Percentiles rank a stretch among this genome's conserved stretches.
These are phyloP conservation scores for Musca domestica DNA, from an alignment of 1,140 invertebrate species.

Conservation along the genomic window DNA sequence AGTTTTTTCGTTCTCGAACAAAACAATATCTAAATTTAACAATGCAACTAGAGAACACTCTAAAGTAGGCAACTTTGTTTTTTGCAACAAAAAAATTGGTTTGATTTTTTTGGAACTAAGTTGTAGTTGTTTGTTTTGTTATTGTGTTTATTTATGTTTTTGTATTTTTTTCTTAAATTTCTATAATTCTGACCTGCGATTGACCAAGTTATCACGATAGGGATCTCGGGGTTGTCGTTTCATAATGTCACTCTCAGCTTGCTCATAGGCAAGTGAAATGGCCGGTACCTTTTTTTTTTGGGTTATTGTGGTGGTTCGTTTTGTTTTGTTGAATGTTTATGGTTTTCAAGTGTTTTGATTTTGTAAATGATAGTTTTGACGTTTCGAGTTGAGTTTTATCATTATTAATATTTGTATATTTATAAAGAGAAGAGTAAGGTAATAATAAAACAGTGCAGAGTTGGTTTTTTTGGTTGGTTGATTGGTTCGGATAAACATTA, in stretches of 20 bases:
- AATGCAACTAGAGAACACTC: constrained; percentile 16
- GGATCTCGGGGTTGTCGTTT: constrained; percentile 98
- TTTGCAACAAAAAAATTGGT: constrained; percentile 2
- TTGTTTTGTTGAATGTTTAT: constrained; percentile 29
- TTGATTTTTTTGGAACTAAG: constrained; percentile 8
- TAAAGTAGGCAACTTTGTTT: constrained; percentile 18
- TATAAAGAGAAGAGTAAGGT: neutral
- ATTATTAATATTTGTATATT: neutral
- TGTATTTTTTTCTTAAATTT: constrained; percentile 31
- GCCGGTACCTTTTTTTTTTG: constrained; percentile 83
- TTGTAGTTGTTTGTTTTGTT: constrained; percentile 7
- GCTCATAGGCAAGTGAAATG: constrained; percentile 99
- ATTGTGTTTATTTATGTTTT: constrained; percentile 26
- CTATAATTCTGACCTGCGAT: constrained; percentile 77
- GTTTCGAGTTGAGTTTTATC: neutral
- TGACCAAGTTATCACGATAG: constrained; percentile 93
- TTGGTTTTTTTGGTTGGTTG: constrained; percentile 16
- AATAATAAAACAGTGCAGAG: neutral
- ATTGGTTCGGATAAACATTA: too few relatives aligned
- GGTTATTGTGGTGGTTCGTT: neutral
- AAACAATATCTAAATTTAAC: neutral
- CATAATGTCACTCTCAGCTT: constrained; percentile 99
- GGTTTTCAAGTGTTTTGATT: constrained; percentile 31
- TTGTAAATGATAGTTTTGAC: constrained; percentile 18
- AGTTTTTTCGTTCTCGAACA: neutral